These are phyloP conservation scores for Hippopotamyrus pictus DNA, from an alignment of 2,797 vertebrate genomes.

Conservation along the genomic window DNA sequence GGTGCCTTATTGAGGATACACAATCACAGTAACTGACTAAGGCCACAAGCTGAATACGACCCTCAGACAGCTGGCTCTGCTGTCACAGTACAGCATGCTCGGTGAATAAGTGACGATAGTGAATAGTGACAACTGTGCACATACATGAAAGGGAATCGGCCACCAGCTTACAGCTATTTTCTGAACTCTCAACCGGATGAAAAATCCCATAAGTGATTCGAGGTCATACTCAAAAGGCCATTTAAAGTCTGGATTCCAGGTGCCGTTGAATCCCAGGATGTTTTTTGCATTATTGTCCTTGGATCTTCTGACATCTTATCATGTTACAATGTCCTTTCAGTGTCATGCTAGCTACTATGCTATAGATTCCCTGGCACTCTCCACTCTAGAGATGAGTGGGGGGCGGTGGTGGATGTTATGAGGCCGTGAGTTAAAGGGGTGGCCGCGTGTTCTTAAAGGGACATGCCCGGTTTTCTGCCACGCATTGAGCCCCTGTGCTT, in stretches of 20 bases:
- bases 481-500: not conserved
- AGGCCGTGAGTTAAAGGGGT: not conserved
- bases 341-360: constrained; percentile 12
- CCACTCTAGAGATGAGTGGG: not conserved
- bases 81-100: not conserved
- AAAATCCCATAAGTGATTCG: not conserved
- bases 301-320: not conserved
- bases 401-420: not conserved
- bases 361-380: not conserved
- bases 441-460: not conserved
- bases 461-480: not conserved
- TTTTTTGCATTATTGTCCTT: not conserved
- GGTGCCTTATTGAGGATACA: not conserved
- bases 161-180: not conserved
- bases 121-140: not conserved
- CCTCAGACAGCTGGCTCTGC: not conserved
- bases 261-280: not conserved
- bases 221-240: not conserved
- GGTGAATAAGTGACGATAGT: not conserved
- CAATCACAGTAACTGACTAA: not conserved
- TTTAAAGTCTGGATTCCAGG: not conserved
- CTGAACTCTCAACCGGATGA: not conserved
- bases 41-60: not conserved
- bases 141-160: not conserved
- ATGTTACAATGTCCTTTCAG: constrained; percentile 38